Evolutionary conservation across 1,140 invertebrate species (phyloP).

Genomic region (Drosophila mojavensis): DNA sequence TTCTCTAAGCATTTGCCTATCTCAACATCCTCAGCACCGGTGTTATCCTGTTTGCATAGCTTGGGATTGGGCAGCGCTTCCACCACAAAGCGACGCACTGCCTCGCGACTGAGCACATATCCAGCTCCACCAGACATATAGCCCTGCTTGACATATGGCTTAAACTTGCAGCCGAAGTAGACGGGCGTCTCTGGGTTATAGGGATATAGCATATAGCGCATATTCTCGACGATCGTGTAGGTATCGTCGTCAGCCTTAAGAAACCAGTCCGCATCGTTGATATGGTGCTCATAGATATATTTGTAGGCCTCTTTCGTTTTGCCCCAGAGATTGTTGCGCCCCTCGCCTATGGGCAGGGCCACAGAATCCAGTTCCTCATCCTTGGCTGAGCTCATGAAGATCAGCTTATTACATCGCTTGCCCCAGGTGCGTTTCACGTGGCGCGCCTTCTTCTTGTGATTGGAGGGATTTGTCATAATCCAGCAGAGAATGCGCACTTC

Average conservation of each 20-base stretch:
- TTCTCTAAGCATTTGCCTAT: conserved; percentile 96
- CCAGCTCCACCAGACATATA: no score
- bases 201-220: conserved; percentile 93
- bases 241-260: conserved; percentile 98
- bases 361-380: conserved; percentile 88
- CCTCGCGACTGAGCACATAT: conserved; percentile 84
- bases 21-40: conserved; percentile 94
- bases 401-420: conserved; percentile 93
- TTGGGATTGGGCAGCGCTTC: conserved; percentile 88
- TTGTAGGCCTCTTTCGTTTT: conserved; percentile 97
- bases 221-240: conserved; percentile 95
- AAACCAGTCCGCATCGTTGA: conserved; percentile 96
- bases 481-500: conserved; percentile 95
- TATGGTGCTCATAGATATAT: conserved; percentile 93
- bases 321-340: conserved; percentile 94
- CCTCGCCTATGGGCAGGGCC: conserved; percentile 86
- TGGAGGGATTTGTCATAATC: conserved; percentile 94
- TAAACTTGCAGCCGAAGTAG: conserved; percentile 96
- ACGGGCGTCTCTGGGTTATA: conserved; percentile 92
- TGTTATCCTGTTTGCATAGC: conserved; percentile 85
- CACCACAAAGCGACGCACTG: conserved; percentile 90
- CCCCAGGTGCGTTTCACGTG: conserved; percentile 98
- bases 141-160: conserved; percentile 98
- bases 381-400: conserved; percentile 94
- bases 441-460: conserved; percentile 61